phyloP scores from a whole-genome alignment of 2,113 vertebrate genomes.

The Gobius niger region DNA sequence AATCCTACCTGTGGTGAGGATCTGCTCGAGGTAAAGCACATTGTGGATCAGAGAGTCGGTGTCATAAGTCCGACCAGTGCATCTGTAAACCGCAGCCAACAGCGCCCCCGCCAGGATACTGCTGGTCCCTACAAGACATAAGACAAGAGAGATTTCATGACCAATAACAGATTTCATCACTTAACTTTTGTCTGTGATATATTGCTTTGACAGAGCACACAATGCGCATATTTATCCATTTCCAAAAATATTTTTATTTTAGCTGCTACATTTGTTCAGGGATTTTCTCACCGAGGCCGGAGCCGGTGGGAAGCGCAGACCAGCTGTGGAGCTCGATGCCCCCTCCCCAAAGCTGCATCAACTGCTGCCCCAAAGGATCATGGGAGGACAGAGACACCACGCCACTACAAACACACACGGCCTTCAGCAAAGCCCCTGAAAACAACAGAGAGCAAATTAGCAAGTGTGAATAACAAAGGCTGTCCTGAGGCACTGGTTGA shows the following conservation, averaged over 20 bases:
- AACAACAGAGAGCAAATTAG: not conserved
- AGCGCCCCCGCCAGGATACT: constrained; percentile 93
- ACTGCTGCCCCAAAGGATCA: constrained; percentile 79
- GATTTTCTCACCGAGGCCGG: constrained; percentile 84
- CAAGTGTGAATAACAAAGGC: too few relatives aligned
- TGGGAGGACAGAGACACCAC: constrained; percentile 78
- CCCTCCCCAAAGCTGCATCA: constrained; percentile 79
- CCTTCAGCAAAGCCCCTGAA: constrained; percentile 91
- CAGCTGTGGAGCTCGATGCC: constrained; percentile 93
- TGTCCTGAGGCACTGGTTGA: too few relatives aligned
- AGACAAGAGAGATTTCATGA: not conserved
- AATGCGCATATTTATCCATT: too few relatives aligned
- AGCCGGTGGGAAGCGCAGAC: constrained; percentile 91
- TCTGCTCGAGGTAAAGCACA: constrained; percentile 91
- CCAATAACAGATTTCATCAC: too few relatives aligned
- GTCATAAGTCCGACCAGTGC: constrained; percentile 76
- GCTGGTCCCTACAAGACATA: constrained; percentile 85
- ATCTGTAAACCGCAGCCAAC: constrained; percentile 83
- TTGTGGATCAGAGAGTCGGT: constrained; percentile 86
- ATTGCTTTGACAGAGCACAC: too few relatives aligned
- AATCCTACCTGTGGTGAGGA: constrained; percentile 87
- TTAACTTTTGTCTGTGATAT: too few relatives aligned
- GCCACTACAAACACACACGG: constrained; percentile 86
- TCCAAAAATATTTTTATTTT: too few relatives aligned
- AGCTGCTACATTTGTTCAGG: not conserved